A percentile compares a stretch with the other conserved stretches of the same genome.
Evolutionary conservation across 2,113 vertebrate genomes (phyloP).

Genomic region (Pomatorhinus ruficollis): DNA sequence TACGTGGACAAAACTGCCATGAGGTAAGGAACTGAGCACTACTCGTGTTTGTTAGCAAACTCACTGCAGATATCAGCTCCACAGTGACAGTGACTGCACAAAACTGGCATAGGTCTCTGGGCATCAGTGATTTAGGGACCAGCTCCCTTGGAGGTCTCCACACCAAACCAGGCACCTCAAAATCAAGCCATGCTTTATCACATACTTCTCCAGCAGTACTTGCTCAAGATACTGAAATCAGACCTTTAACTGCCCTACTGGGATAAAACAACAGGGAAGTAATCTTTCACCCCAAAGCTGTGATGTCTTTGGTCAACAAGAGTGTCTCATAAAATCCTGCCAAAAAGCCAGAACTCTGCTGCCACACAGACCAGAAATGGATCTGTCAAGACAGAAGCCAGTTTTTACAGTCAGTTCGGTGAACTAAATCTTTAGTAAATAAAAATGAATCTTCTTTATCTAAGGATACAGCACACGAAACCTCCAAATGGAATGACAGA

Average conservation of each 20-base stretch:
- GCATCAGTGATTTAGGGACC: background rate
- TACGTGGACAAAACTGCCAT: background rate
- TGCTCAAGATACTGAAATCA: background rate
- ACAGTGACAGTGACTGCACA: background rate
- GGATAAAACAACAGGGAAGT: background rate
- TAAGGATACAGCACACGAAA: background rate
- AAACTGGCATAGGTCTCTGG: background rate
- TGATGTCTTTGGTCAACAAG: fast-evolving
- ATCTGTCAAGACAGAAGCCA: background rate
- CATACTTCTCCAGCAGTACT: background rate
- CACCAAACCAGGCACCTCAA: background rate
- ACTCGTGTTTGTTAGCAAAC: background rate
- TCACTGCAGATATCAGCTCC: background rate
- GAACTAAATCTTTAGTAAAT: background rate
- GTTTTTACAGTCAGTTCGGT: background rate
- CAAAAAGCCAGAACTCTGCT: background rate
- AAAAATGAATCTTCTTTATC: background rate
- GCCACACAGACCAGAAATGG: background rate
- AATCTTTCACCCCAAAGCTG: background rate
- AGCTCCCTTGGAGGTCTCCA: background rate
- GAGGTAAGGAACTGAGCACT: background rate
- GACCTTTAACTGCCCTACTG: background rate
- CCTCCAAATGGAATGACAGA: background rate
- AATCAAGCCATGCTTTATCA: background rate
- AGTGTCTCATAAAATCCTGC: fast-evolving